Evolutionary conservation across 2,888 invertebrate species (phyloP).

Genomic region (Eupithecia centaureata): DNA sequence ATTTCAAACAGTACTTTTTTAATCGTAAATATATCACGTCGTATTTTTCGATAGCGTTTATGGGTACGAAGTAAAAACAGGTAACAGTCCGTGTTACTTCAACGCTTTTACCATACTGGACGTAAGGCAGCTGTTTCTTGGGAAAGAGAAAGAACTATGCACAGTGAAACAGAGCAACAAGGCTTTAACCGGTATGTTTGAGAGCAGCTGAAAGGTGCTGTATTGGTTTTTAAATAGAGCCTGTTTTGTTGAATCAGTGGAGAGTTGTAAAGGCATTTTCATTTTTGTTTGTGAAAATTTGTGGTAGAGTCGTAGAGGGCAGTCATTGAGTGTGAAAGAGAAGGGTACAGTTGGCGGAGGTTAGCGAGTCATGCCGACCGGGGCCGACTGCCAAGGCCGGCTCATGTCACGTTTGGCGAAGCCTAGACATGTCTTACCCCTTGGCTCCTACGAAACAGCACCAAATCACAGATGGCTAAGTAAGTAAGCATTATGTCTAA

Average conservation of each 20-base stretch:
- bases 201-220: constrained; percentile 51
- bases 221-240: constrained; percentile 54
- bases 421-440: constrained; percentile 77
- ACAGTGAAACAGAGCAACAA: constrained; percentile 58
- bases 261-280: constrained; percentile 76
- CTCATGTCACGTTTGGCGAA: constrained; percentile 76
- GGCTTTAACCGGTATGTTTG: constrained; percentile 52
- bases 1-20: constrained; percentile 41
- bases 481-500: neutral
- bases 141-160: constrained; percentile 80
- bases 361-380: constrained; percentile 65
- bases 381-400: constrained; percentile 78
- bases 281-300: constrained; percentile 76
- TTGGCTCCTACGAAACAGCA: constrained; percentile 33
- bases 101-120: constrained; percentile 77
- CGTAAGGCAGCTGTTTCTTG: constrained; percentile 72
- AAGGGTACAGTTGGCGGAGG: constrained; percentile 57
- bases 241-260: constrained; percentile 50
- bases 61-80: constrained; percentile 54
- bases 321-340: constrained; percentile 74
- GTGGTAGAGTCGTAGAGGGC: constrained; percentile 65
- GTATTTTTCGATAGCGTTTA: constrained; percentile 64
- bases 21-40: constrained; percentile 47
- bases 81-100: constrained; percentile 65
- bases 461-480: neutral